phyloP scores from a whole-genome alignment of 2,113 vertebrate species.

The Salvelinus namaycush region DNA sequence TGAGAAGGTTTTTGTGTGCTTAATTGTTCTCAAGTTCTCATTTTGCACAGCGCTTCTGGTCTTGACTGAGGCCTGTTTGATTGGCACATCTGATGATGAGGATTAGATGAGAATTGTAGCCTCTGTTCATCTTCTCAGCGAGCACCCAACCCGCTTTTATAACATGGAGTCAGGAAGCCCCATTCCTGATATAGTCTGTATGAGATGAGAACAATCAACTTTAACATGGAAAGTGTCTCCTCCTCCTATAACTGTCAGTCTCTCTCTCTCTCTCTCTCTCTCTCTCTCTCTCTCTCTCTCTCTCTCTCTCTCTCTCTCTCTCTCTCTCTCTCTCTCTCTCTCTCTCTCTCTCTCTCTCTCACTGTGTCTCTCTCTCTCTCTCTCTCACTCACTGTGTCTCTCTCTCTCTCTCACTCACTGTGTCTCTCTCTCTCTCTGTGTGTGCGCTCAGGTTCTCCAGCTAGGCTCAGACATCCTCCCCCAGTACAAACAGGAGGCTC shows the following conservation, averaged over 20 bases:
- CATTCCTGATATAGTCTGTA: background rate
- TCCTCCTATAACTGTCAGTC: background rate
- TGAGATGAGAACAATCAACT: background rate
- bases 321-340: constrained; percentile 10
- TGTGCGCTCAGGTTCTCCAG: constrained; percentile 84
- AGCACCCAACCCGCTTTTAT: background rate
- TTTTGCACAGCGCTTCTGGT: constrained; percentile 2
- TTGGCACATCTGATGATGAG: constrained; percentile 38
- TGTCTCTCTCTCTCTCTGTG: no score
- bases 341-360: background rate
- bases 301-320: background rate
- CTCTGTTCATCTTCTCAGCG: background rate
- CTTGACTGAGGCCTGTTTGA: constrained; percentile 28
- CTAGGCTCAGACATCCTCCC: constrained; percentile 96
- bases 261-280: constrained; percentile 4
- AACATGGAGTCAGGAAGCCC: background rate
- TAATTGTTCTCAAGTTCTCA: constrained; percentile 15
- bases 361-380: constrained; percentile 5
- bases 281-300: constrained; percentile 9
- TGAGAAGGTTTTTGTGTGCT: constrained; percentile 13
- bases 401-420: background rate
- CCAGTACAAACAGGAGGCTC: constrained; percentile 97
- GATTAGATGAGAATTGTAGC: constrained; percentile 11
- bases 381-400: constrained; percentile 13
- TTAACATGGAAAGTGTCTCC: background rate